Evolutionary conservation across 2,797 vertebrate species (phyloP).

Genomic region (Sebastes alutus): DNA sequence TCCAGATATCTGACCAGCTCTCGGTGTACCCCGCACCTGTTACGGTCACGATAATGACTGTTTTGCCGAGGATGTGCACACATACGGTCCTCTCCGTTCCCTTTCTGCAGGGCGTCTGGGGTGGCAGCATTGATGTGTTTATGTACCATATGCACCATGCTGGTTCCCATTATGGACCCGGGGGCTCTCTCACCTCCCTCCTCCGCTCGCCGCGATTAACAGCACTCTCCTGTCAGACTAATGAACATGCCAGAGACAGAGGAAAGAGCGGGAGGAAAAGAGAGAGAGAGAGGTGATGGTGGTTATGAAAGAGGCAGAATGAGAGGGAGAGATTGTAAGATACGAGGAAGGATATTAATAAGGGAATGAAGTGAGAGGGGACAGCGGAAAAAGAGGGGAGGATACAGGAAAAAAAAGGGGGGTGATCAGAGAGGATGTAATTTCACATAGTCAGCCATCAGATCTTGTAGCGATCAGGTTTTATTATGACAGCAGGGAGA

Average conservation of each 20-base stretch:
- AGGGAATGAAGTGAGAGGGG: slow-evolving; percentile 30
- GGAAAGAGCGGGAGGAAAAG: slow-evolving; percentile 25
- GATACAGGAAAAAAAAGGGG: neutral
- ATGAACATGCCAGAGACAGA: slow-evolving; percentile 63
- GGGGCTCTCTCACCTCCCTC: slow-evolving; percentile 50
- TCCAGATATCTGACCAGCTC: slow-evolving; percentile 3
- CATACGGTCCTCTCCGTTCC: slow-evolving; percentile 1
- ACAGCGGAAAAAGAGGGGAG: neutral
- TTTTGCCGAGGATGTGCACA: slow-evolving; percentile 28
- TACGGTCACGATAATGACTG: slow-evolving; percentile 29
- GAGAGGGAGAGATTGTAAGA: slow-evolving; percentile 45
- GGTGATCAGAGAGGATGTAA: slow-evolving; percentile 26
- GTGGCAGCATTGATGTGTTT: slow-evolving; percentile 62
- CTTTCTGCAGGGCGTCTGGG: slow-evolving; percentile 34
- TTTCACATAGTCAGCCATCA: slow-evolving; percentile 27
- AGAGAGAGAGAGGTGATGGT: neutral
- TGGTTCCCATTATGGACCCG: slow-evolving; percentile 70
- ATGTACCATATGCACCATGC: slow-evolving; percentile 67
- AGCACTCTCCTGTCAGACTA: slow-evolving; percentile 69
- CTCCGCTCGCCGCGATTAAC: slow-evolving; percentile 60
- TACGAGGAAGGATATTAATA: slow-evolving; percentile 57
- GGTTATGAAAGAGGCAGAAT: slow-evolving; percentile 42
- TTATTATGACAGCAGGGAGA: slow-evolving; percentile 16
- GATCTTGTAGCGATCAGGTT: slow-evolving; percentile 13
- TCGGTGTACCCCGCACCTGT: slow-evolving; percentile 19